These are phyloP conservation scores for Euphydryas editha DNA, from an alignment of 2,888 invertebrate species.

Conservation along the genomic window DNA sequence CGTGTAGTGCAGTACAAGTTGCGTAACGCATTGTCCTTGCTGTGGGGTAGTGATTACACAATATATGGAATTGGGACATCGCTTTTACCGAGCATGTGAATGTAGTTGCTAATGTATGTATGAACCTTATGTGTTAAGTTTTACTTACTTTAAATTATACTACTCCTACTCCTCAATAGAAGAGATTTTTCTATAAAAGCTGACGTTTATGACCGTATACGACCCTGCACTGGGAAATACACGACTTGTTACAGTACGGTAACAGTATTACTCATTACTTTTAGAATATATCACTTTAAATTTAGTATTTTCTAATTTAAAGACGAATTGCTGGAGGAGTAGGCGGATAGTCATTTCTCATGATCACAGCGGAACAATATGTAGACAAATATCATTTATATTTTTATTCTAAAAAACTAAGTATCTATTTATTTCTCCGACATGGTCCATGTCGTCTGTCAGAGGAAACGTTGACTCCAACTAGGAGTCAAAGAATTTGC, in stretches of 20 bases:
- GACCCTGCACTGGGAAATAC: no score
- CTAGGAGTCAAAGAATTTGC: constrained; percentile 66
- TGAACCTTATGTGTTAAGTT: no score
- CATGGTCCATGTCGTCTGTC: constrained; percentile 73
- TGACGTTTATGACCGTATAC: no score
- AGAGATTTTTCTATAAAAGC: no score
- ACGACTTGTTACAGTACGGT: no score
- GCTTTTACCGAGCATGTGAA: constrained; percentile 45
- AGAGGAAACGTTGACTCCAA: constrained; percentile 77
- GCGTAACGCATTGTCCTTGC: constrained; percentile 69
- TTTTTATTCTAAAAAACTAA: constrained; percentile 59
- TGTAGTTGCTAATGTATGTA: neutral
- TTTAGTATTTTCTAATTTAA: constrained; percentile 26
- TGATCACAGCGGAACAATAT: constrained; percentile 65
- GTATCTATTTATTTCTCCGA: constrained; percentile 54
- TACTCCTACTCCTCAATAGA: no score
- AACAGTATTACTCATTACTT: constrained; percentile 19
- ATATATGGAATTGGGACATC: constrained; percentile 51
- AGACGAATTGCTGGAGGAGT: constrained; percentile 38
- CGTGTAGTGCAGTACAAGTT: constrained; percentile 49
- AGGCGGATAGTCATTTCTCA: constrained; percentile 59
- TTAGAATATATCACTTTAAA: constrained; percentile 3
- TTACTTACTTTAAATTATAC: neutral
- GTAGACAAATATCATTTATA: constrained; percentile 57
- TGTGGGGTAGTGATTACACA: constrained; percentile 60